Conservation (phyloP, 2,113 vertebrate genomes). For the Bos taurus region ARS-UCD2.0 NC_037329.1:128651501-128652000, state of each 20-base stretch:
- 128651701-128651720: not conserved
- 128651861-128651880: not conserved
- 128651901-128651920: not conserved
- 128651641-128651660: not conserved
- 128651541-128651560: not conserved
- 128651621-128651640: not conserved
- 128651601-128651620: not conserved
- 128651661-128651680: slow-evolving; percentile 5
- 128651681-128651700: not conserved
- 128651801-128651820: not conserved
- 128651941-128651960: not conserved
- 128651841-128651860: not conserved
- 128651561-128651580: not conserved
- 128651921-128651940: not conserved
- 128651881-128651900: not conserved
- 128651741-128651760: not conserved
- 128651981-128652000: not conserved
- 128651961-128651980: not conserved
- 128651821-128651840: not conserved
- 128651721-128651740: not conserved
- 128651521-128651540: not conserved
- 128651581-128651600: not conserved
- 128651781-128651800: not conserved
- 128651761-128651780: not conserved
- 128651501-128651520: not conserved